Evolutionary conservation across 2,888 invertebrate genomes (phyloP), one percentile per base, ranked within the genome.

Genomic region (Acleris literana): DNA sequence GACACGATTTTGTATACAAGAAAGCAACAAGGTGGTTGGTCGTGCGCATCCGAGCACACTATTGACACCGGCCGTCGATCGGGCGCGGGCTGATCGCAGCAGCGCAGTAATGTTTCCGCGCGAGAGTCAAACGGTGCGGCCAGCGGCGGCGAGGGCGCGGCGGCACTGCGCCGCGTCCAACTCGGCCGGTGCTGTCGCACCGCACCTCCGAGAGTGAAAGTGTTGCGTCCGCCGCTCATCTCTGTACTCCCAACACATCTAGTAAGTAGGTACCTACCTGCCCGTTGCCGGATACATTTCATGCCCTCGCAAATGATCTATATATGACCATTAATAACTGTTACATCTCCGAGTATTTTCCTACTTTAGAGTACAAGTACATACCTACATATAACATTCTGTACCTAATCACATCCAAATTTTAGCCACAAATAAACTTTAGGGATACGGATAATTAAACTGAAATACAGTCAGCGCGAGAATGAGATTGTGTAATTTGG

Each of bases 151-250:
- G 85, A 80, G 72, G 78, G 78, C 88, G 87, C 87, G 85, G 83
- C 86, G 83, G 85, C 88, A 88, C 90, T 86, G 81, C 71, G 75
- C 71, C 72, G 76, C 74, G 76, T 71, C 68, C 74, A 70, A 70
- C 71, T 80, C 76, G 77, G 72, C 80, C 75, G 72, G 76, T 72
- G 78, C 77, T 78, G 83, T 78, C 84, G 80, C 81, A 78, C 81
- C 82, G 74, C 68, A 22, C 57, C 64, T 70, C 69, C 82, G 88
- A 91, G 82, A 92, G 92, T 92, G 92, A 92, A 92, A 92, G 92
- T 90, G 85, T 84, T 82, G 82, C 81, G 81, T 84, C 80, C 82
- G 79, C 79, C 82, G 79, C 79, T 77, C 83, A 86, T 88, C 90
- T 87, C 84, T 77, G 33, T 54, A 71, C 73, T 77, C 81, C 75